Conservation (phyloP, 2,888 invertebrate genomes). For the Nomada hirtipes region DNA sequence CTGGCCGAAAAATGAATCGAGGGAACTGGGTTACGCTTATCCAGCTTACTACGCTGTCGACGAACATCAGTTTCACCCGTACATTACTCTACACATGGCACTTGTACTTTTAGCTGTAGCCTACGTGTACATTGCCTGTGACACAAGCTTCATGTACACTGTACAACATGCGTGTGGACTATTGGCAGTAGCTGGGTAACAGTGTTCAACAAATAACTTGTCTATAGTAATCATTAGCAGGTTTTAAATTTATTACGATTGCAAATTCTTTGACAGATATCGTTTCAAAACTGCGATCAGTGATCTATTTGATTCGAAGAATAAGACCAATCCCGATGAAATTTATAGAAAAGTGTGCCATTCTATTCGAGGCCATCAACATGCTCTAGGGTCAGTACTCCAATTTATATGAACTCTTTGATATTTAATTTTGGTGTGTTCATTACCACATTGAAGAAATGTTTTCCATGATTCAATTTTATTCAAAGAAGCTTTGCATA, state of each 20-base stretch:
- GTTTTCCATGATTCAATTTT: too few relatives aligned
- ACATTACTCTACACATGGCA: background rate
- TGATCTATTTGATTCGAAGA: too few relatives aligned
- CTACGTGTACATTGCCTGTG: background rate
- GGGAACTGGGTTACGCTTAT: background rate
- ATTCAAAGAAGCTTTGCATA: too few relatives aligned
- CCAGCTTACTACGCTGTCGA: conserved; percentile 11
- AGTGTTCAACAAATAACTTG: background rate
- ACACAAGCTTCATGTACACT: conserved; percentile 12
- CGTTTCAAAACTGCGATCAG: conserved; percentile 4
- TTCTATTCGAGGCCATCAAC: background rate
- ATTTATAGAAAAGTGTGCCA: background rate
- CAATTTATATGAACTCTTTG: too few relatives aligned
- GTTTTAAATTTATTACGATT: too few relatives aligned
- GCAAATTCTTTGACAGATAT: background rate
- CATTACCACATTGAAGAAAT: too few relatives aligned
- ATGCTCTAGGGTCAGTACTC: background rate
- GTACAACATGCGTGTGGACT: conserved; percentile 34
- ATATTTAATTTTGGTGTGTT: too few relatives aligned
- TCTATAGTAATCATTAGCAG: too few relatives aligned
- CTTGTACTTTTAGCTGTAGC: background rate
- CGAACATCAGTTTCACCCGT: background rate
- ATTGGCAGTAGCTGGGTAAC: conserved; percentile 22
- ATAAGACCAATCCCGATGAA: background rate
- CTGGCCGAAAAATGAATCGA: conserved; percentile 13